A percentile compares a stretch with the other conserved stretches of the same genome.
Conservation (phyloP, 2,888 invertebrate genomes). For the Ennomos quercinarius region DNA sequence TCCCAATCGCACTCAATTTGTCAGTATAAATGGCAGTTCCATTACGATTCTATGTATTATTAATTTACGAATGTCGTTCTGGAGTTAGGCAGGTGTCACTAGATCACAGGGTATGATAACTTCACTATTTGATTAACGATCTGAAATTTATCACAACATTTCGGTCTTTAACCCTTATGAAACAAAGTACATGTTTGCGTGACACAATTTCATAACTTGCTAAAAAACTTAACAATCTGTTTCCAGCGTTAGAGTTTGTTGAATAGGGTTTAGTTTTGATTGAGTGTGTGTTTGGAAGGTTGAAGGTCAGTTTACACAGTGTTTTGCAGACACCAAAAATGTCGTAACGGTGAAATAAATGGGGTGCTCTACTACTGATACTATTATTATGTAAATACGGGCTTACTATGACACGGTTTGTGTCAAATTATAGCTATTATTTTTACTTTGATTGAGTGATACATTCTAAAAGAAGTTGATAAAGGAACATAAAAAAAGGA, state of each 20-base stretch:
- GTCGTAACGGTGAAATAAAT: conserved; percentile 23
- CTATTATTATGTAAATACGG: conserved; percentile 23
- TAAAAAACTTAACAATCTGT: conserved; percentile 2
- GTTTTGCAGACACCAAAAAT: conserved; percentile 30
- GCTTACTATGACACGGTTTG: conserved; percentile 14
- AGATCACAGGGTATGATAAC: conserved; percentile 36
- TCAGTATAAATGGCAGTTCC: conserved; percentile 27
- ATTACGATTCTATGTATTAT: conserved; percentile 25
- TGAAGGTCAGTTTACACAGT: conserved; percentile 32
- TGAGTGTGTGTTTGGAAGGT: conserved; percentile 9
- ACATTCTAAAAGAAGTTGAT: conserved; percentile 20
- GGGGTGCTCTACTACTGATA: conserved; percentile 24
- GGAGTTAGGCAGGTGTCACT: conserved; percentile 42
- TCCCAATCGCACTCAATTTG: conserved; percentile 24
- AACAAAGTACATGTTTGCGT: conserved; percentile 8
- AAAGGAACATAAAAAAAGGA: neutral
- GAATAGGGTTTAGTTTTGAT: conserved; percentile 22
- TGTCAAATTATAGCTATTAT: conserved; percentile 3
- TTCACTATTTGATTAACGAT: conserved; percentile 42
- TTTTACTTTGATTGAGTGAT: conserved; percentile 1
- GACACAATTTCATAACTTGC: neutral
- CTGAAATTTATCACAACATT: neutral
- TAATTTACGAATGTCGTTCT: conserved; percentile 31
- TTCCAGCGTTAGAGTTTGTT: neutral
- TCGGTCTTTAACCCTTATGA: neutral